Percentiles rank a stretch among this genome's conserved stretches.
phyloP scores from a whole-genome alignment of 2,113 vertebrate genomes.

The Danionella cerebrum region DNA sequence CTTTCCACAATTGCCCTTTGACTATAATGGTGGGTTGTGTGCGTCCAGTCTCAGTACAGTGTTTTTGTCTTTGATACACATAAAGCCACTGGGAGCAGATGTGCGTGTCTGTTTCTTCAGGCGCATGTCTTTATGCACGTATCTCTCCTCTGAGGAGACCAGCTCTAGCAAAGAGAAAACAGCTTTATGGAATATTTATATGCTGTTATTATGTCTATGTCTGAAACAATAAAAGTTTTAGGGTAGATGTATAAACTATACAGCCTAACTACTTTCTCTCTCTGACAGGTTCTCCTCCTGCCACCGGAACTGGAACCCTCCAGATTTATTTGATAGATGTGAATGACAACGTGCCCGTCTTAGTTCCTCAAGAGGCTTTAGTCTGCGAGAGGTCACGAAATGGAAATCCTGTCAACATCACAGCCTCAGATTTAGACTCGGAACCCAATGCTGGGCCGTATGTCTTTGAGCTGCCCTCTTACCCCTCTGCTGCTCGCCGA shows the following conservation, averaged over 20 bases:
- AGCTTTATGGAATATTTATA: conserved; percentile 39
- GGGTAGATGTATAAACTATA: conserved; percentile 25
- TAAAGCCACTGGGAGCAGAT: conserved; percentile 25
- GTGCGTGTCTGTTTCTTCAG: conserved; percentile 28
- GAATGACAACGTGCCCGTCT: conserved; percentile 89
- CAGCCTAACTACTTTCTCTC: conserved; percentile 21
- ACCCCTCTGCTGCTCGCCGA: conserved; percentile 74
- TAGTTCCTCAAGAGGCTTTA: conserved; percentile 85
- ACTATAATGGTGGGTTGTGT: neutral
- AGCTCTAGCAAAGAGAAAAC: conserved; percentile 38
- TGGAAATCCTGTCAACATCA: conserved; percentile 85
- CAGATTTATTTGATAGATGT: conserved; percentile 95
- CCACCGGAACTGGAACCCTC: conserved; percentile 90
- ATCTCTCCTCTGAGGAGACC: conserved; percentile 27
- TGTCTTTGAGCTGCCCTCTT: conserved; percentile 87
- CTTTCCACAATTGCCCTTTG: neutral
- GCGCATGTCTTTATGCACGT: conserved; percentile 31
- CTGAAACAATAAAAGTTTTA: conserved; percentile 37
- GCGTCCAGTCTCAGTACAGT: neutral
- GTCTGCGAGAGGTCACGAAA: conserved; percentile 81
- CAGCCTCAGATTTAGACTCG: conserved; percentile 79
- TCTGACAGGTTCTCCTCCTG: conserved; percentile 74
- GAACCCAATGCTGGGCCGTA: conserved; percentile 92
- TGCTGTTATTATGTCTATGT: conserved; percentile 41
- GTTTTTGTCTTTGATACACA: conserved; percentile 23